These are phyloP conservation scores for Taenaris catops DNA, from an alignment of 2,888 invertebrate genomes.

Conservation along the genomic window DNA sequence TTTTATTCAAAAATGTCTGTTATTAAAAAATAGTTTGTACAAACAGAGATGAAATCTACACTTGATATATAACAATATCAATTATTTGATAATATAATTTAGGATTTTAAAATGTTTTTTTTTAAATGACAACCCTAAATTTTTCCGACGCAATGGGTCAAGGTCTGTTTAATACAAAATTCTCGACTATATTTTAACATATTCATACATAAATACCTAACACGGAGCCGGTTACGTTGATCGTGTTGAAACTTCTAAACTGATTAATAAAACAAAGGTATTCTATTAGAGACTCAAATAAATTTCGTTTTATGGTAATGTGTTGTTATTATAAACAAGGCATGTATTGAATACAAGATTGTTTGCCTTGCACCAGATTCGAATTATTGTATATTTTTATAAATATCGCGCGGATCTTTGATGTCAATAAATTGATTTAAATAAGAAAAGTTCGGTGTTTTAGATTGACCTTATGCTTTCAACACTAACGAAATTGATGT, in stretches of 20 bases:
- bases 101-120: too few species aligned
- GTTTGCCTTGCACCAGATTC: neutral
- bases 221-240: slow-evolving; percentile 11
- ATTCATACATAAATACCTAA: slow-evolving; percentile 17
- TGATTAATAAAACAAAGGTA: slow-evolving; percentile 9
- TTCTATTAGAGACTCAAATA: slow-evolving; percentile 5
- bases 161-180: slow-evolving; percentile 28
- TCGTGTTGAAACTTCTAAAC: slow-evolving; percentile 16
- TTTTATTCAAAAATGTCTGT: too few species aligned
- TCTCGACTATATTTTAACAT: slow-evolving; percentile 19
- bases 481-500: too few species aligned
- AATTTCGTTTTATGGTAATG: neutral
- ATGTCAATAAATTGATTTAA: too few species aligned
- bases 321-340: neutral
- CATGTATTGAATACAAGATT: neutral
- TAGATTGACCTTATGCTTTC: too few species aligned
- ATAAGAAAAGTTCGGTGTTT: too few species aligned
- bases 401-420: too few species aligned
- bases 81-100: too few species aligned
- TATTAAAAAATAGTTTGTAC: too few species aligned
- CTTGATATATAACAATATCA: too few species aligned
- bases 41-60: too few species aligned
- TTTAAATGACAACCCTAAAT: slow-evolving; percentile 10
- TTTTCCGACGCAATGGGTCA: slow-evolving; percentile 39
- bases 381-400: too few species aligned